Evolutionary conservation across 2,888 invertebrate genomes (phyloP).

Genomic region (Schizaphis graminum): DNA sequence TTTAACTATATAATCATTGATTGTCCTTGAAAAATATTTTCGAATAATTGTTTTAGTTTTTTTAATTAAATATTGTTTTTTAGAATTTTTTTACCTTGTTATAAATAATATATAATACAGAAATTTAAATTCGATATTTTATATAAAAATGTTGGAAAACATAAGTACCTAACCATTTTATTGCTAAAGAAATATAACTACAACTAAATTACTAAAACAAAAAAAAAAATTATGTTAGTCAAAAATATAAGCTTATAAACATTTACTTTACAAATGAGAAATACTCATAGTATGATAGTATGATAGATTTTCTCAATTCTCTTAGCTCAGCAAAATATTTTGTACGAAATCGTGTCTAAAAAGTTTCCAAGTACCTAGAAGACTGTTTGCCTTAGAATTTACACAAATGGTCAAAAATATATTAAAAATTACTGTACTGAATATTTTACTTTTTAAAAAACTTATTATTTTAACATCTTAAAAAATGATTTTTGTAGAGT

Average conservation of each 20-base stretch:
- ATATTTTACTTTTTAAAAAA: background rate
- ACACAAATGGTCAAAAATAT: background rate
- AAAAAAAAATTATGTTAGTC: background rate
- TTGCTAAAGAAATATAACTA: background rate
- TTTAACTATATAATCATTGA: background rate
- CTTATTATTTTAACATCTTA: background rate
- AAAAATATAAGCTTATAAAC: background rate
- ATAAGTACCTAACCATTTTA: background rate
- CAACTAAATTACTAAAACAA: too few relatives aligned
- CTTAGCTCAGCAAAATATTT: background rate
- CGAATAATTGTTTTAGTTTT: background rate
- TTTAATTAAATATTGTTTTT: background rate
- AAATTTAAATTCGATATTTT: background rate
- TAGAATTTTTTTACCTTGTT: background rate
- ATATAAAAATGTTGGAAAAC: background rate
- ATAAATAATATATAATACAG: too few relatives aligned
- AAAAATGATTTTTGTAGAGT: background rate
- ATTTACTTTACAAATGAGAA: background rate
- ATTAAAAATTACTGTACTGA: background rate
- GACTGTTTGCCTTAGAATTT: background rate
- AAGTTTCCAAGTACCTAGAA: background rate
- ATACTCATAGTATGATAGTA: background rate
- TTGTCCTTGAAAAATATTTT: background rate
- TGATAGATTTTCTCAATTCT: background rate
- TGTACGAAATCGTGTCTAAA: background rate